A percentile compares a stretch with the other conserved stretches of the same genome.
These are phyloP conservation scores for Pangasianodon hypophthalmus DNA, from an alignment of 2,113 vertebrate species.

Conservation along the genomic window DNA sequence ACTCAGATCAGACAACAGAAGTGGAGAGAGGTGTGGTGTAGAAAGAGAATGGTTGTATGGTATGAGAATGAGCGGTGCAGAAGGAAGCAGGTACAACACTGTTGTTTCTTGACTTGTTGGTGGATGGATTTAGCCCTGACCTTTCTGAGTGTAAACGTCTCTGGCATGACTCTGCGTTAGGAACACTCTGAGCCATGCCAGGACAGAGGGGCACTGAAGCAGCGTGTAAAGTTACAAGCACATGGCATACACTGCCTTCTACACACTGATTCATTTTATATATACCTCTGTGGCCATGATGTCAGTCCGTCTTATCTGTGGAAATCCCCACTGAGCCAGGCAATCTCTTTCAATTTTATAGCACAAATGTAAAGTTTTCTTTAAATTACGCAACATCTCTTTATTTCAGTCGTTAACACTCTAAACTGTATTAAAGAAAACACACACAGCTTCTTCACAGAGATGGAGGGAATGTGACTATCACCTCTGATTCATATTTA, in stretches of 20 bases:
- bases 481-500: not conserved
- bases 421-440: not conserved
- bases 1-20: not conserved
- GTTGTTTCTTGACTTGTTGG: conserved; percentile 28
- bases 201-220: not conserved
- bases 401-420: not conserved
- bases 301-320: not conserved
- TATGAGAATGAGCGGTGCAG: conserved; percentile 2
- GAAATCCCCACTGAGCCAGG: not conserved
- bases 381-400: not conserved
- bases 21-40: not conserved
- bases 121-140: conserved; percentile 52
- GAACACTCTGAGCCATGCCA: not conserved
- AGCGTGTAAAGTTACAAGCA: not conserved
- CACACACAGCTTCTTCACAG: not conserved
- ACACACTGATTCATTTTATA: not conserved
- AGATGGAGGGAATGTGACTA: not conserved
- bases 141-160: conserved; percentile 39
- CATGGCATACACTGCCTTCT: not conserved
- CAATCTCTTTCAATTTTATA: not conserved
- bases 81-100: not conserved
- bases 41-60: not conserved
- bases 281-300: not conserved
- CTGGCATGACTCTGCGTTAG: not conserved
- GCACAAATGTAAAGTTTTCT: not conserved